Conservation (phyloP, 2,113 vertebrate species). For the Pionites leucogaster region DNA sequence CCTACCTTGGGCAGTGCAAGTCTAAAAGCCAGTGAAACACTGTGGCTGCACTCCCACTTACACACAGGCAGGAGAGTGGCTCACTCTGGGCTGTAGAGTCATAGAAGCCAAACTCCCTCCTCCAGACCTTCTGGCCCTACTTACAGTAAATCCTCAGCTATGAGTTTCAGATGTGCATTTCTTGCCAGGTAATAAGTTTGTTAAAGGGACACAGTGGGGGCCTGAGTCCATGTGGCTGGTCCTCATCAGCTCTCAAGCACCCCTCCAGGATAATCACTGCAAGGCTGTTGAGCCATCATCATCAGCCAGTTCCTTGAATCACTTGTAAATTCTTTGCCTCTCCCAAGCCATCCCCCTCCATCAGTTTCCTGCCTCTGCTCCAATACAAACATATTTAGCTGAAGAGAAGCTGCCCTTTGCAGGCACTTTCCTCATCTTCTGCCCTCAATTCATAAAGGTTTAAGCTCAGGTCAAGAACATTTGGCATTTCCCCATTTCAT, state of each 20-base stretch:
- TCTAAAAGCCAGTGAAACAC: background rate
- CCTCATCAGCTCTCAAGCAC: background rate
- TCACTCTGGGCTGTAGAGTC: rapidly evolving
- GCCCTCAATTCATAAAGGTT: constrained; percentile 29
- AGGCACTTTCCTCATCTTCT: background rate
- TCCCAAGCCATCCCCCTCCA: background rate
- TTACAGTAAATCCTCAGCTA: background rate
- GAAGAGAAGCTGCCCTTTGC: background rate
- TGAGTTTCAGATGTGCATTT: background rate
- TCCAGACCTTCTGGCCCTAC: background rate
- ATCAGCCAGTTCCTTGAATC: background rate
- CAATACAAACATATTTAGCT: background rate
- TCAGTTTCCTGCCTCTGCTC: background rate
- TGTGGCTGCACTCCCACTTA: background rate
- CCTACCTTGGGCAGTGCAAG: background rate
- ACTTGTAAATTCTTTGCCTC: background rate
- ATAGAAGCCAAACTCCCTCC: background rate
- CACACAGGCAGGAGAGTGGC: background rate
- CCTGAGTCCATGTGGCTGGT: background rate
- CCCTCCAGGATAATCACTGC: background rate
- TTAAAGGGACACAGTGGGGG: background rate
- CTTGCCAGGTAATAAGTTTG: background rate
- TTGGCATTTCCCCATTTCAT: constrained; percentile 27
- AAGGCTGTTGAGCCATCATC: background rate
- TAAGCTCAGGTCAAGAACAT: constrained; percentile 36